Evolutionary conservation across 2,888 invertebrate genomes (phyloP).

Genomic region (Galerucella nymphaeae): DNA sequence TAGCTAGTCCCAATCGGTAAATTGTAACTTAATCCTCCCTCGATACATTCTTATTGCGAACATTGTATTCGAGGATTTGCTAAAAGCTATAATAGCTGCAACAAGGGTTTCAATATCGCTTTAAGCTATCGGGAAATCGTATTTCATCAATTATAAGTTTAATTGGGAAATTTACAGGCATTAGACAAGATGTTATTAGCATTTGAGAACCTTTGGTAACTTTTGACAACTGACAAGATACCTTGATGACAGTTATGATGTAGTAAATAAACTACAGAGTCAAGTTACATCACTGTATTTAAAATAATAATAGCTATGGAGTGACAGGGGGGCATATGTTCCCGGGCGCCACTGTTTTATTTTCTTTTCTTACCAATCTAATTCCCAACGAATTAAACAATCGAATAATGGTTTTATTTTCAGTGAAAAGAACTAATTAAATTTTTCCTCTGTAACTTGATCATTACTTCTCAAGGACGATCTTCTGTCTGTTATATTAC

Average conservation of each 20-base stretch:
- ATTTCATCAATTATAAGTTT: not conserved
- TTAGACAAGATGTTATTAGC: not conserved
- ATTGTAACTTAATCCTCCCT: constrained; percentile 25
- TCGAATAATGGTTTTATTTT: not conserved
- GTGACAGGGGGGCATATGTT: too few relatives aligned
- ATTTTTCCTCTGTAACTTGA: constrained; percentile 40
- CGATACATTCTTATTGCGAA: constrained; percentile 13
- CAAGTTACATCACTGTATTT: not conserved
- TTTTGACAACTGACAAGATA: too few relatives aligned
- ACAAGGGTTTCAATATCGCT: not conserved
- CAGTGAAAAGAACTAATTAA: constrained; percentile 32
- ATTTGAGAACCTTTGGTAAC: too few relatives aligned
- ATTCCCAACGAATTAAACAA: not conserved
- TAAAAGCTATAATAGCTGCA: constrained; percentile 5
- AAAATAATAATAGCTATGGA: not conserved
- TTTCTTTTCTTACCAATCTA: not conserved
- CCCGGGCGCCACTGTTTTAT: not conserved
- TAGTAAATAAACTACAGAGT: too few relatives aligned
- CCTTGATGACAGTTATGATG: too few relatives aligned
- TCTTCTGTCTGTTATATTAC: not conserved
- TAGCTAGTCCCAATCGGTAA: constrained; percentile 18
- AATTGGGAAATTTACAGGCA: not conserved
- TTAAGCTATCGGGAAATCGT: not conserved
- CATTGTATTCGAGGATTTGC: constrained; percentile 17
- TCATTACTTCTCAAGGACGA: constrained; percentile 10